Base-by-base conservation (phyloP, 2,888 invertebrate species). In the Itoplectis maculator region DNA sequence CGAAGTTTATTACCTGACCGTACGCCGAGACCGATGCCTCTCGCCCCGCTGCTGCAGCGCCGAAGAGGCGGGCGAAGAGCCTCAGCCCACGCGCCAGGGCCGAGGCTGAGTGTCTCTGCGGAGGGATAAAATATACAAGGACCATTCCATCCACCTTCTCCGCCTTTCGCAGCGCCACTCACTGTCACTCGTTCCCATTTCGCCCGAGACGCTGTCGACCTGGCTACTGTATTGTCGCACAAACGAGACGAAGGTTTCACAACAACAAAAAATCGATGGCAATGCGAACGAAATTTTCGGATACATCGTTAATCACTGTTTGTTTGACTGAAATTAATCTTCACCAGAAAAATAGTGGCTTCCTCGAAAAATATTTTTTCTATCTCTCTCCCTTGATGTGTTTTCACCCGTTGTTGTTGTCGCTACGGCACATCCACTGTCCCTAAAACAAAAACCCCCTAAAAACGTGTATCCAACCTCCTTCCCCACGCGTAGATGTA, bases 1-100 rank as follows among this genome's bases (percentile, higher is more conserved):
- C 83, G 82, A 86, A 88, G 86, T 90, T 90, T 90, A 90, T 90
- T 88, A 88, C 87, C 80, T 81, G 85, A 85, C 85, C 73, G 42
- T 81, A 29, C 79, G 20, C 15, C 29, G 9, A 15, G 51, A 49
- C 68, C 54, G 77, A 65, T 73, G 78, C n/a, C 73, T 59, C n/a
- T 35, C 29, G n/a, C 37, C 59, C 15, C 15, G 37, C 8, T 79
- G 81, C 82, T 86, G 76, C 84, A 85, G 83, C 84, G 84, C n/a
- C n/a, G 81, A 78, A 81, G 79, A 68, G 80, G 78, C 15, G 82
- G 77, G 79, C 47, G 73, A 73, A 42, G 37, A 61, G 18, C 61
- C 9, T 35, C n/a, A 74, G 56, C 9, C 29, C 47, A 40, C 18
- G 49, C 69, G n/a, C n/a, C n/a, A n/a, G n/a, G 63, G 56, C 81